Base-by-base conservation (phyloP, 2,113 vertebrate species). In the Tupaia chinensis region DNA sequence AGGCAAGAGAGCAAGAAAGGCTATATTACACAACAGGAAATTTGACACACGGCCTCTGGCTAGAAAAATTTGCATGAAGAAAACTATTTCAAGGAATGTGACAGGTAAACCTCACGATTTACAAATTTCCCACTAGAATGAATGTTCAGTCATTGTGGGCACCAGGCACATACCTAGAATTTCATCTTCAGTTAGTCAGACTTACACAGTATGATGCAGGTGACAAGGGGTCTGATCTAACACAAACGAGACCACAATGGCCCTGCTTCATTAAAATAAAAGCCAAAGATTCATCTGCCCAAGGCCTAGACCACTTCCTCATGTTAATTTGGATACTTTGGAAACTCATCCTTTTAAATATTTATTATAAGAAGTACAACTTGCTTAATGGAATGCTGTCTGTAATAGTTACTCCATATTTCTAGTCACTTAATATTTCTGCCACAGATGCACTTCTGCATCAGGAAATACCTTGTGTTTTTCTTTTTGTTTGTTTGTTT, bases 1-100 rank as follows among this genome's bases (percentile, higher is more conserved):
- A 44, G 25, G n/a, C 63, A 17, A 16, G 3, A 90, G 2, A 77
- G 17, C 58, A 13, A 61, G 17, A 82, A 1, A 25, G 12, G 1
- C 15, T 73, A 53, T 22, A 60, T 85, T 76, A 54, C 7, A 70
- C 15, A 90, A 89, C 11, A 92, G 53, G 34, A 95, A 96, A 66
- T 56, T 69, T 81, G 89, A 95, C 9, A 78, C 13, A 72, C 7
- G 22, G 32, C 44, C 72, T 87, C 66, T 77, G 34, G 22, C 44
- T 60, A 80, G 90, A 73, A 94, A 94, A 86, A 81, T 22, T 23
- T 94, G 60, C 78, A 79, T 53, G 23, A 91, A 90, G 54, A 91
- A 73, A 95, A 87, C 19, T 58, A 93, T 84, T 83, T 86, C 44
- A 86, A 92, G 82, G 58, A 91, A 7, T 73, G 10, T 25, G 17